Conservation (phyloP, 30 jellyfish, hydroid and myxozoan genomes). For the Mastigias papua region DNA sequence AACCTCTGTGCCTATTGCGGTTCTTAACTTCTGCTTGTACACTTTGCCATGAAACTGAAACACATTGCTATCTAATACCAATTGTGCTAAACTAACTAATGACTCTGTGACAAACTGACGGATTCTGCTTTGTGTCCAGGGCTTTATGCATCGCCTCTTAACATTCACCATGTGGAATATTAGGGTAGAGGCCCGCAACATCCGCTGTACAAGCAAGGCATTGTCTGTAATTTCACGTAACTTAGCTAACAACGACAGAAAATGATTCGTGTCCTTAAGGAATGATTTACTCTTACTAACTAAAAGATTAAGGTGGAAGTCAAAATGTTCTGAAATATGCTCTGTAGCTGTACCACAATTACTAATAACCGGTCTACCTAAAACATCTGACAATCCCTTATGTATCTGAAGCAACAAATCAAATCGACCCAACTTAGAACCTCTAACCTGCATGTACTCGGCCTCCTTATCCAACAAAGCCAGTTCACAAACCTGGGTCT, state of each 20-base stretch:
- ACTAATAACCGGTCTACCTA: too few relatives aligned
- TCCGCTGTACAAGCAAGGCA: constrained; percentile 31
- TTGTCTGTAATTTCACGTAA: background rate
- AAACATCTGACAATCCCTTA: too few relatives aligned
- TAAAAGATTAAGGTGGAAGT: constrained; percentile 19
- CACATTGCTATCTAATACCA: background rate
- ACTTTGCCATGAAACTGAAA: background rate
- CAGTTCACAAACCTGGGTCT: too few relatives aligned
- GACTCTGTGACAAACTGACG: background rate
- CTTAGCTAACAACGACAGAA: background rate
- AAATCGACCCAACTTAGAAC: too few relatives aligned
- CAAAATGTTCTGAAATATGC: too few relatives aligned
- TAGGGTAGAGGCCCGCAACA: constrained; percentile 50
- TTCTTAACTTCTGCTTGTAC: background rate
- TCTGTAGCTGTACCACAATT: too few relatives aligned
- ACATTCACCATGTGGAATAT: background rate
- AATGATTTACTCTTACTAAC: constrained; percentile 11
- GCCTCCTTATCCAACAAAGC: too few relatives aligned
- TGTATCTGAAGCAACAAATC: too few relatives aligned
- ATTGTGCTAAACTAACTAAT: constrained; percentile 1
- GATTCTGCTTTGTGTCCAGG: background rate
- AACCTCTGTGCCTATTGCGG: constrained; percentile 23
- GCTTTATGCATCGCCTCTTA: background rate
- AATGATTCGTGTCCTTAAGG: constrained; percentile 27
- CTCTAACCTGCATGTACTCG: too few relatives aligned